Conservation (phyloP, 2,888 invertebrate genomes). For the Tenodera sinensis region DNA sequence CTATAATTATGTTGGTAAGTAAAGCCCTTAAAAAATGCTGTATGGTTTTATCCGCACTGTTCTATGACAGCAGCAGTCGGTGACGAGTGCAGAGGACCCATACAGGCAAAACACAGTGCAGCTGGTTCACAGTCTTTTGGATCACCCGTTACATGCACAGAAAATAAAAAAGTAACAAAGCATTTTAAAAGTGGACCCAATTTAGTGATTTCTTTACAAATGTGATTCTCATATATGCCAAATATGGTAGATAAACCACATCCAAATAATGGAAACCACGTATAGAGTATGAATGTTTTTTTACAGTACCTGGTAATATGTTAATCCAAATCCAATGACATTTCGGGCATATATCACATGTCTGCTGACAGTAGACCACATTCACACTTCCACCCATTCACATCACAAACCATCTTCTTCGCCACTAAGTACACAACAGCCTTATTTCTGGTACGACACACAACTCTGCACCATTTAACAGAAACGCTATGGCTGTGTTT, state of each 20-base stretch:
- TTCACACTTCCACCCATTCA: neutral
- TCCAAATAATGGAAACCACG: neutral
- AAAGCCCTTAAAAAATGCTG: too few species aligned
- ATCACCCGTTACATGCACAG: too few species aligned
- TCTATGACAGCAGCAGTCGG: too few species aligned
- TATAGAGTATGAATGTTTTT: conserved; percentile 6
- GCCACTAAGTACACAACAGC: conserved; percentile 12
- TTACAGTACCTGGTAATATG: conserved; percentile 20
- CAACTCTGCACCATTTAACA: neutral
- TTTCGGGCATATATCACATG: conserved; percentile 14
- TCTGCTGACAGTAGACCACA: conserved; percentile 1
- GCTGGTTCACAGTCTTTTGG: too few species aligned
- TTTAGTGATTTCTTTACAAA: conserved; percentile 15
- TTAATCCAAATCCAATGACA: conserved; percentile 22
- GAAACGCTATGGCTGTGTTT: neutral
- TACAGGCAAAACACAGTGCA: too few species aligned
- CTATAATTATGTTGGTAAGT: too few species aligned
- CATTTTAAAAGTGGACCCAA: conserved; percentile 21
- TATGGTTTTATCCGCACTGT: too few species aligned
- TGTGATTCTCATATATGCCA: neutral
- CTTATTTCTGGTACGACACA: neutral
- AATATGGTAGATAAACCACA: neutral
- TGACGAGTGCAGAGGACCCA: too few species aligned
- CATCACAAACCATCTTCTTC: neutral
- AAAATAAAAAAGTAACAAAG: neutral